Evolutionary conservation across 1,140 invertebrate genomes (phyloP).

Genomic region (Nixonia krombeini): DNA sequence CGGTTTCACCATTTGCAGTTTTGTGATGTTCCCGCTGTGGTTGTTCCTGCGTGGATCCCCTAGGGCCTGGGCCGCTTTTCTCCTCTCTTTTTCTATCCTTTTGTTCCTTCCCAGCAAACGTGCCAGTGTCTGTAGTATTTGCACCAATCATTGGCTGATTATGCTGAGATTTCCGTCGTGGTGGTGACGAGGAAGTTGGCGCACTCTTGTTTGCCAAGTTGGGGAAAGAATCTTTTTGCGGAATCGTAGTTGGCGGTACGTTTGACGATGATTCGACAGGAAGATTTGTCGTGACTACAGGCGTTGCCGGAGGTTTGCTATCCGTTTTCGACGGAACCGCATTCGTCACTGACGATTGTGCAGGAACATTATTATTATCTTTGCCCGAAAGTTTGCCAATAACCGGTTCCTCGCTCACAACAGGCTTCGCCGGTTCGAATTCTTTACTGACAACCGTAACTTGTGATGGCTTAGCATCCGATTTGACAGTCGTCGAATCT

Average conservation of each 20-base stretch:
- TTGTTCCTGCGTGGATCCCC: constrained; percentile 41
- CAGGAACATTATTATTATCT: too few species aligned
- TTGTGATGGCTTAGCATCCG: constrained; percentile 34
- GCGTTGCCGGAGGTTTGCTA: constrained; percentile 48
- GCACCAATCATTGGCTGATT: constrained; percentile 1
- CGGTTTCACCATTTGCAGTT: constrained; percentile 56
- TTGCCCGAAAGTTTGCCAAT: too few species aligned
- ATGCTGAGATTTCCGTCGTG: constrained; percentile 56
- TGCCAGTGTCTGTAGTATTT: constrained; percentile 11
- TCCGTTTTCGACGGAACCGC: constrained; percentile 41
- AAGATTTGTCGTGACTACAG: not conserved
- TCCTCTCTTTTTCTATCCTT: constrained; percentile 56
- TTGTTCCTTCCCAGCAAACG: constrained; percentile 42
- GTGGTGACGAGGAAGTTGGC: constrained; percentile 53
- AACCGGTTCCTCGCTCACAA: constrained; percentile 40
- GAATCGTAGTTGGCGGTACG: constrained; percentile 6
- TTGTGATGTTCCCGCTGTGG: constrained; percentile 48
- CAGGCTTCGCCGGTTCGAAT: constrained; percentile 47
- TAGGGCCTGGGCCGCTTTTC: constrained; percentile 44
- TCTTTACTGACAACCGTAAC: constrained; percentile 45
- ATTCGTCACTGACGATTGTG: too few species aligned
- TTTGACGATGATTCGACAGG: not conserved
- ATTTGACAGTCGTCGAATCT: too few species aligned
- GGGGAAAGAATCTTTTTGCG: constrained; percentile 50
- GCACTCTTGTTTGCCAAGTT: constrained; percentile 44